Evolutionary conservation across 2,888 invertebrate genomes (phyloP).

Genomic region (Heliconius aoede): DNA sequence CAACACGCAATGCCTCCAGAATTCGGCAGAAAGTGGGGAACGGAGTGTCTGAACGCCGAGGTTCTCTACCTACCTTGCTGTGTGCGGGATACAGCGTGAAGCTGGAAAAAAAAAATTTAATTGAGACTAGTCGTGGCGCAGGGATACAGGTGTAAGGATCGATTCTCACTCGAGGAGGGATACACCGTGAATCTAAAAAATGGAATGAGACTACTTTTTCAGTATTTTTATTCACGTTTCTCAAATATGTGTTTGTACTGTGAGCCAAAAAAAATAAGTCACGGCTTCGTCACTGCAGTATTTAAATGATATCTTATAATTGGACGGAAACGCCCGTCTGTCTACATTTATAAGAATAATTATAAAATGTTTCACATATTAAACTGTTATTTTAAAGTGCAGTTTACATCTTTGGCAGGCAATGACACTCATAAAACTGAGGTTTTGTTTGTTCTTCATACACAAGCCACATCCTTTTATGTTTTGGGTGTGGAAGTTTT

Average conservation of each 20-base stretch:
- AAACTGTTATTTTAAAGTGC: not conserved
- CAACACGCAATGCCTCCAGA: too few species aligned
- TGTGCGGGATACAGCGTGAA: too few species aligned
- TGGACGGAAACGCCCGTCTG: not conserved
- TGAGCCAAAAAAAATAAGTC: not conserved
- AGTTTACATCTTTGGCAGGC: not conserved
- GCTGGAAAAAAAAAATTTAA: too few species aligned
- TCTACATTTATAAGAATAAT: not conserved
- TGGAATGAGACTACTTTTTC: not conserved
- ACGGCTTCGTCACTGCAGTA: not conserved
- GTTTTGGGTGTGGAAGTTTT: not conserved
- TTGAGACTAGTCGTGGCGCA: too few species aligned
- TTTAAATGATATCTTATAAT: not conserved
- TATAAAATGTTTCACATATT: not conserved
- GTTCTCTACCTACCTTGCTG: too few species aligned
- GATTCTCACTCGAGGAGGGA: too few species aligned
- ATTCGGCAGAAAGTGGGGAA: too few species aligned
- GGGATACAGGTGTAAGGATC: too few species aligned
- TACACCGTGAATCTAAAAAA: too few species aligned
- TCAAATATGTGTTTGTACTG: not conserved
- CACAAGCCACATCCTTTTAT: conserved; percentile 24
- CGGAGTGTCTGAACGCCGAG: too few species aligned
- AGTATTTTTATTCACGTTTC: not conserved
- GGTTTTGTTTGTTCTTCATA: conserved; percentile 8
- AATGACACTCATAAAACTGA: conserved; percentile 18